Base-by-base conservation (phyloP, 2,113 vertebrate species). In the Macroglossus sobrinus region DNA sequence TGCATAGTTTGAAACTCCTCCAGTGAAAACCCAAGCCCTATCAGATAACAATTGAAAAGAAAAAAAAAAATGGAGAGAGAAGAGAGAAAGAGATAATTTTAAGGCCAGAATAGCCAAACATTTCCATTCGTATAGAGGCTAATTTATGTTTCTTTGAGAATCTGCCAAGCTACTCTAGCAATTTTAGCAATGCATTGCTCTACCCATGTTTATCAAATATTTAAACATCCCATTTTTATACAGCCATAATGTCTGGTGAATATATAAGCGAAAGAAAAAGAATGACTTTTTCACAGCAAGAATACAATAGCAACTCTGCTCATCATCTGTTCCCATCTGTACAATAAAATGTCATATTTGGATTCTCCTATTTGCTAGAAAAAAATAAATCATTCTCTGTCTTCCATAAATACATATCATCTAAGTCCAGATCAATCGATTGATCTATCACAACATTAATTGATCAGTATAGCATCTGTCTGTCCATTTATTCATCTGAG, bases 361-460 rank as follows among this genome's bases (percentile, higher is more conserved):
- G 19, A 98, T 82, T 61, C 61, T 95, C 24, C 0, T 95, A 95
- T 81, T 78, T 93, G 64, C 79, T 47, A 63, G 94, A 22, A 84
- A 88, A 89, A 33, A 87, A 89, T 30, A 97, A 97, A 94, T 95
- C 24, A 89, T 43, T 79, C 21, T n/a, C 33, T 91, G 88, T 97
- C 85, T 97, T 96, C 71, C 66, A 61, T 93, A 94, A 97, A 81
- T 93, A 86, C 3, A 30, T 93, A 93, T 97, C 94, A 97, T 89
- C 76, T 96, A 96, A 98, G 96, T 97, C 91, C 76, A 97, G 47
- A 97, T 97, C 96, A 97, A 94, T 91, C 92, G 81, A 96, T 96
- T 95, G 96, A 97, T 97, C 93, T 89, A 97, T 95, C 89, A 97
- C 93, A 97, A 81, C 91, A 93, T 93, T 92, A 94, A 87, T 96